Evolutionary conservation across 2,113 vertebrate species (phyloP).

Genomic region (Hippoglossus stenolepis): DNA sequence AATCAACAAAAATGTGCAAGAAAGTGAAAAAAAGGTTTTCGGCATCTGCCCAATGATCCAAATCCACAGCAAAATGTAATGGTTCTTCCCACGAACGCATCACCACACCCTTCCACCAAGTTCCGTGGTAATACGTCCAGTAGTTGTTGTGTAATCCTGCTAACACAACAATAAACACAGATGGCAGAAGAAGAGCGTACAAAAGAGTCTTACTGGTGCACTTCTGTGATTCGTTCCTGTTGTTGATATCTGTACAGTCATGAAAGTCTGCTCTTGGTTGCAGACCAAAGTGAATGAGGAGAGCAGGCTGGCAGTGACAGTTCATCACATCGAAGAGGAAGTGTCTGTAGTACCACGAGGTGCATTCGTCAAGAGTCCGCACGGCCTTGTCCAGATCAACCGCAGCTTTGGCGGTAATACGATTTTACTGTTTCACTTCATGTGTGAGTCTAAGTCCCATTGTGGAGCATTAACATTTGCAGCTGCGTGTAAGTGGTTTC

Average conservation of each 20-base stretch:
- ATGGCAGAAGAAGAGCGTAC: neutral
- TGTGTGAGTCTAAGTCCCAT: neutral
- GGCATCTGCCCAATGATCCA: too few species aligned
- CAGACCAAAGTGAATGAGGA: conserved; percentile 89
- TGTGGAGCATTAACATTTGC: neutral
- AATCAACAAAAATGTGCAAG: too few species aligned
- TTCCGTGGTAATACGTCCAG: too few species aligned
- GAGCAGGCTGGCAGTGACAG: conserved; percentile 83
- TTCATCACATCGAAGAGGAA: conserved; percentile 89
- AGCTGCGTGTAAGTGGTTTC: neutral
- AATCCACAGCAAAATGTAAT: too few species aligned
- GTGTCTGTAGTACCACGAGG: conserved; percentile 89
- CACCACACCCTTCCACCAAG: too few species aligned
- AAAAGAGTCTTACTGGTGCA: too few species aligned
- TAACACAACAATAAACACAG: too few species aligned
- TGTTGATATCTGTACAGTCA: too few species aligned
- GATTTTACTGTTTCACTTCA: neutral
- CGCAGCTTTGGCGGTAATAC: conserved; percentile 90
- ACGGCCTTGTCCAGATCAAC: conserved; percentile 86
- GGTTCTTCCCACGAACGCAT: too few species aligned
- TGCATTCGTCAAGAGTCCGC: conserved; percentile 87
- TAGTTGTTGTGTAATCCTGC: too few species aligned
- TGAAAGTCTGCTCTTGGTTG: conserved; percentile 12
- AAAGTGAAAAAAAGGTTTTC: too few species aligned
- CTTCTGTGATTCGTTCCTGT: neutral